Evolutionary conservation across 2,888 invertebrate genomes (phyloP).

Genomic region (Heliconius hortense): DNA sequence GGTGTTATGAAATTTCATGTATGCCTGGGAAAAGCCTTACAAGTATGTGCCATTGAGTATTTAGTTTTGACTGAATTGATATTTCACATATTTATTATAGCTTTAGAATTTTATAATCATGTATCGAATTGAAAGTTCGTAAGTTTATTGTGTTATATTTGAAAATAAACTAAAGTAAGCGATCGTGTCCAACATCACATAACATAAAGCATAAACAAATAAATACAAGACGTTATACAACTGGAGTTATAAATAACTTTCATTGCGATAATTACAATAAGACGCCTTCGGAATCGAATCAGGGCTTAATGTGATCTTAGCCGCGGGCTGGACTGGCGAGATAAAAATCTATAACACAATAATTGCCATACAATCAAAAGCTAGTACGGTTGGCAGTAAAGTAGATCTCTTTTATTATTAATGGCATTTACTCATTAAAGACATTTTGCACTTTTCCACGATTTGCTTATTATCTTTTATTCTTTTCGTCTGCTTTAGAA

Average conservation of each 20-base stretch:
- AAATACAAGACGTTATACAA: slow-evolving; percentile 30
- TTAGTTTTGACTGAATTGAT: neutral
- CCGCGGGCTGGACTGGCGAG: slow-evolving; percentile 31
- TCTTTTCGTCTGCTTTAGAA: no score
- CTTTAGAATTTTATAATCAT: no score
- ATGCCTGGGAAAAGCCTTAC: slow-evolving; percentile 29
- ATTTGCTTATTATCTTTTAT: neutral
- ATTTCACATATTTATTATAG: no score
- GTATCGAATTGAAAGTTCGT: neutral
- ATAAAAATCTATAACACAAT: slow-evolving; percentile 32
- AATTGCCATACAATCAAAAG: slow-evolving; percentile 32
- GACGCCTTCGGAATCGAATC: slow-evolving; percentile 32
- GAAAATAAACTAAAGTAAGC: neutral
- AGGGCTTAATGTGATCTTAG: slow-evolving; percentile 25
- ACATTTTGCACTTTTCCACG: neutral
- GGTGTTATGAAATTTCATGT: slow-evolving; percentile 38
- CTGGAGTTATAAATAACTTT: slow-evolving; percentile 34
- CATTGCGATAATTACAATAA: slow-evolving; percentile 39
- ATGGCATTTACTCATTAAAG: no score
- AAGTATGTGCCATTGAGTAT: neutral
- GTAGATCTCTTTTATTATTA: neutral
- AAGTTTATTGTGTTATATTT: neutral
- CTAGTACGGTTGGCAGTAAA: slow-evolving; percentile 23
- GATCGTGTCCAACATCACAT: neutral
- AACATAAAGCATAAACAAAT: slow-evolving; percentile 15